Evolutionary conservation across 2,113 vertebrate species (phyloP).

Genomic region (Brevimyrus niger): DNA sequence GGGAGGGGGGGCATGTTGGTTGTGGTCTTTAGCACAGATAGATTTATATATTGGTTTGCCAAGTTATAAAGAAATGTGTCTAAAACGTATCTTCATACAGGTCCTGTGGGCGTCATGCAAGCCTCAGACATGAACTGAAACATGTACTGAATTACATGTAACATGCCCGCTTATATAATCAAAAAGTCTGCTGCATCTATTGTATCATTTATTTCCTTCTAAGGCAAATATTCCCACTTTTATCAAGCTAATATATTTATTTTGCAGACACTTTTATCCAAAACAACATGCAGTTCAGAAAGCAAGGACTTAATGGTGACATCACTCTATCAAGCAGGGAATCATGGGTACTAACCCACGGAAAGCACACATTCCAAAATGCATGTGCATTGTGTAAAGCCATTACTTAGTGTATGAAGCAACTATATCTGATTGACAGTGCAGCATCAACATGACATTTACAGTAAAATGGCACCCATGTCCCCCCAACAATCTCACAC

Average conservation of each 20-base stretch:
- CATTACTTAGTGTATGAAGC: not conserved
- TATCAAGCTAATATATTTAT: not conserved
- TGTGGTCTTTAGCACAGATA: not conserved
- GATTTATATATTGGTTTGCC: not conserved
- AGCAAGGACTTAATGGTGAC: not conserved
- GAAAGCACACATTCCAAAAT: not conserved
- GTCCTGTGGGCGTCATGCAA: not conserved
- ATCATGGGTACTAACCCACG: not conserved
- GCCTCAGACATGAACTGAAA: not conserved
- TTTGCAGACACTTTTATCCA: not conserved
- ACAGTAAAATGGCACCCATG: constrained; percentile 5
- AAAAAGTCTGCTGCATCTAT: too few relatives aligned
- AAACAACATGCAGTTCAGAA: not conserved
- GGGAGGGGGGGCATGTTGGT: not conserved
- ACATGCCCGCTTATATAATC: not conserved
- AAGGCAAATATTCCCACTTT: not conserved
- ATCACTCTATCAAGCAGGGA: not conserved
- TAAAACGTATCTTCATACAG: not conserved
- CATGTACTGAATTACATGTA: not conserved
- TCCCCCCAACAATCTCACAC: not conserved
- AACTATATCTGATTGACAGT: not conserved
- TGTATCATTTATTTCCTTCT: not conserved
- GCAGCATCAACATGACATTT: not conserved
- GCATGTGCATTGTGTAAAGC: not conserved
- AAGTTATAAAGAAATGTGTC: not conserved